Evolutionary conservation across 1,140 invertebrate species (phyloP), one percentile per base, ranked within the genome.

Genomic region (Drosophila bifasciata): DNA sequence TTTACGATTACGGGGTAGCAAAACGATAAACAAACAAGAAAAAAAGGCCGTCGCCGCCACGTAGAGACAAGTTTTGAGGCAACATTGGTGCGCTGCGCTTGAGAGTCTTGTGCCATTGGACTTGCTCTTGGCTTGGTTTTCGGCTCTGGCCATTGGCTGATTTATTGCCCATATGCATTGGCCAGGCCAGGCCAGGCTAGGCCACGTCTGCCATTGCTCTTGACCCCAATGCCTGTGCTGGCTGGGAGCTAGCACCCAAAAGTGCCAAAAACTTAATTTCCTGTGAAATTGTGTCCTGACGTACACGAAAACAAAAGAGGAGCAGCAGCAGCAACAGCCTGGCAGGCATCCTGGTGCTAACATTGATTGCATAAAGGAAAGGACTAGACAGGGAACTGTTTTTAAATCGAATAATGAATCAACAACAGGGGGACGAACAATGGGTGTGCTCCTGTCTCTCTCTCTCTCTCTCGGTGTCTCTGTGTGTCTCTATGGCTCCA

Each of bases 111-210:
- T 36, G 76, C 69, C 84, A 84, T 89, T 90, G 86, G 86, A 90
- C 86, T 90, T 90, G 86, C 86, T 86, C 86, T 90, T 90, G 86
- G 86, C 81, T 90, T 79, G 76, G 19, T 21, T 48, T n/a, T 25
- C n/a, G 23, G 55, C 21, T 21, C 15, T 52, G 59, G 51, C 78
- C 69, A 88, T 88, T 83, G 78, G 70, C 83, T 86, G 83, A 86
- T 86, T 86, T 86, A 88, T 80, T 66, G 59, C 51, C 49, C 80
- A 72, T 55, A 76, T 60, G 28, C 28, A 32, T 3, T 32, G 51
- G 19, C 36, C 28, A 32, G 57, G 44, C 39, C 19, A 21, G 3
- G 19, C n/a, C n/a, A 19, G 1, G 19, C 36, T 21, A 40, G 57
- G 50, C 39, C 32, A 44, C 45, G 40, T 52, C 17, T 57, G 44